Evolutionary conservation across 1,140 invertebrate species (phyloP), one percentile per base, ranked within the genome.

Genomic region (Pararge aegeria): DNA sequence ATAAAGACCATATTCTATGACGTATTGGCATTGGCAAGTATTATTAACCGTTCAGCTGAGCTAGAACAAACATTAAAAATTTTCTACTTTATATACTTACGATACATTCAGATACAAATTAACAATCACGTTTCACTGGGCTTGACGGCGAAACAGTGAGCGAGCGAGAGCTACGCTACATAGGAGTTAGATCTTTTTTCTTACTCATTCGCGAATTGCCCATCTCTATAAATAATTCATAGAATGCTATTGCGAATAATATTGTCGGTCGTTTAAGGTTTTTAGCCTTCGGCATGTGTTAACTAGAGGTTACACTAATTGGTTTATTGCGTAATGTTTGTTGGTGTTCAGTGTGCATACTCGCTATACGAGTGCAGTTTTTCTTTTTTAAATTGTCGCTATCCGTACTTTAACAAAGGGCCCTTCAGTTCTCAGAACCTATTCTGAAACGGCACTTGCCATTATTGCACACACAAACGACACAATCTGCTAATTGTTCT

Each of bases 291-390:
- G 71, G 80, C 77, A 83, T 83, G 80, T 72, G 61, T 70, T 68
- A 64, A 78, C 63, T 68, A 76, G 66, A 75, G 68, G 68, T 66
- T 64, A 73, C 54, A 82, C 76, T 83, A 87, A 84, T 85, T 53
- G 57, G 56, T 56, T 63, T 53, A 57, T 75, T 78, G 55, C 64
- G 72, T 72, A 72, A 67, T 76, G 78, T 84, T 80, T 87, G 81
- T 87, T 84, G 86, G 83, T 87, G 81, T 87, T 83, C 80, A 80
- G 83, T 85, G 83, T 89, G 78, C 80, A 62, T 66, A 61, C 61
- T 58, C 59, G 55, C 34, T 54, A 12, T 15, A 42, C 15, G 46
- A 49, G 46, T 49, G 46, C n/a, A 49, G 46, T 49, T 49, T 49
- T 46, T 21, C 16, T 24, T 18, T 49, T 29, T 49, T 29, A 49